Evolutionary conservation across 2,888 invertebrate species (phyloP), one percentile per base, ranked within the genome.

Genomic region (Apamea monoglypha): DNA sequence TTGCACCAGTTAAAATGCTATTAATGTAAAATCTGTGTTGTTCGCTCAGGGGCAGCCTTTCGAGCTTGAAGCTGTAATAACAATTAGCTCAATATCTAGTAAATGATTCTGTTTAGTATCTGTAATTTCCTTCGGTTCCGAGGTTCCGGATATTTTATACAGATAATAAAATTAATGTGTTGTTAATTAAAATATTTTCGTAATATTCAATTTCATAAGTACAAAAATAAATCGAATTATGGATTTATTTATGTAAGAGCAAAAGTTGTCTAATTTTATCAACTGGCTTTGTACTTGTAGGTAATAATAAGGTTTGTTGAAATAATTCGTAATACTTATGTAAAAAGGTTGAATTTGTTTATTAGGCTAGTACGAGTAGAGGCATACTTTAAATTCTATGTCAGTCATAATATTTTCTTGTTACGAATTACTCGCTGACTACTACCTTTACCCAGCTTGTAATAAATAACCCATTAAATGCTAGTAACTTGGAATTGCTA

Each of bases 41-140:
- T 75, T 25, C 18, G 32, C 66, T 87, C 84, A 87, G 74, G 78
- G 88, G 78, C 88, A 84, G 32, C 75, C 84, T 73, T 66, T 81
- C 80, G 67, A 76, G 81, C 78, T 85, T 78, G 78, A 81, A 82
- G 77, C 53, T 36, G 75, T 63, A 70, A 82, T 84, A 78, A 78
- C 81, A 88, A 83, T 88, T 83, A 87, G 66, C 73, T 79, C 68
- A 83, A 73, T 59, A 71, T 74, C 32, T 3, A 70, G 76, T 81
- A 18, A 81, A 81, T 74, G 81, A 64, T 78, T 80, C 59, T 76
- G 76, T 82, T 76, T 76, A 63, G 50, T 76, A 56, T 40, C 56
- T 29, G 70, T 68, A 67, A 81, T 83, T 71, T 71, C 50, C 53
- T 69, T 32, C 16, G 12, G 21, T 47, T 75, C 50, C 69, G 76